Conservation (phyloP, 2,888 invertebrate species). For the Leucania comma region DNA sequence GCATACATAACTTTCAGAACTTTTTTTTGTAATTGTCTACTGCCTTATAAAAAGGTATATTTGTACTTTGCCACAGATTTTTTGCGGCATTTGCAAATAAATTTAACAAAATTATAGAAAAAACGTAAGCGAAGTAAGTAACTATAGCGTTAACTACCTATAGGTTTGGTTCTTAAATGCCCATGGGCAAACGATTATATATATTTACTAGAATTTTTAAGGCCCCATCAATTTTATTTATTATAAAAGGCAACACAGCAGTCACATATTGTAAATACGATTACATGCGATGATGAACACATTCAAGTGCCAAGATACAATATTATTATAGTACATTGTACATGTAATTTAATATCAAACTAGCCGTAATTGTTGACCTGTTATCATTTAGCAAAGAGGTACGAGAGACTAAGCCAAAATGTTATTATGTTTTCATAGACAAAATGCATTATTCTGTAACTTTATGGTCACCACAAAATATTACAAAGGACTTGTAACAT, state of each 20-base stretch:
- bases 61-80: conserved; percentile 9
- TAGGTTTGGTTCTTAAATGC: conserved; percentile 22
- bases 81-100: not conserved
- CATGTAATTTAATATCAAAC: conserved; percentile 41
- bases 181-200: conserved; percentile 1
- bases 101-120: not conserved
- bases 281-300: conserved; percentile 37
- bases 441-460: not conserved
- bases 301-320: conserved; percentile 27
- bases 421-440: not conserved
- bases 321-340: conserved; percentile 27
- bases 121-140: not conserved
- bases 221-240: conserved; percentile 59
- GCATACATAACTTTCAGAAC: not conserved
- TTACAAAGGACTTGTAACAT: not conserved
- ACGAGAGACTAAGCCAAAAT: conserved; percentile 39
- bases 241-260: conserved; percentile 50
- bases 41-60: not conserved
- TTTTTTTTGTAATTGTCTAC: not conserved
- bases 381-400: conserved; percentile 23
- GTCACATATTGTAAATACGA: conserved; percentile 30
- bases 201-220: conserved; percentile 53
- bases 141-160: not conserved
- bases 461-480: not conserved
- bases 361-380: conserved; percentile 38